Evolutionary conservation across 2,797 vertebrate species (phyloP), one percentile per base, ranked within the genome.

Genomic region (Eospalax fontanierii): DNA sequence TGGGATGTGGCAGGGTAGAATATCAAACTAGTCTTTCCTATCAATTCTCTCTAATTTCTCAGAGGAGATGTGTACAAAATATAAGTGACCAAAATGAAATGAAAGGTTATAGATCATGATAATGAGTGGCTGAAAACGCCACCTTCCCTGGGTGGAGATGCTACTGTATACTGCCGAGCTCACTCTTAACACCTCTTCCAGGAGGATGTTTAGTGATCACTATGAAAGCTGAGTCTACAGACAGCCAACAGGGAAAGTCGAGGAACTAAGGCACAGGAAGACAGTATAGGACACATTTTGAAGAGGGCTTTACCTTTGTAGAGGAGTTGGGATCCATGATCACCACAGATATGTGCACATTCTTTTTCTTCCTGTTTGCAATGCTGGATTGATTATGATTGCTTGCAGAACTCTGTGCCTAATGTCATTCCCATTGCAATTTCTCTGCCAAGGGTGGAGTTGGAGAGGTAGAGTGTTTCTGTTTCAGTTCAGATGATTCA

Each of bases 371-470:
- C 15, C 38, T 84, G 30, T 59, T 79, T 94, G 6, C 93, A 54
- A 63, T 50, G 4, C 10, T 89, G 6, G 16, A 65, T 86, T 83
- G 40, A 26, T 59, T 59, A 71, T 14, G 76, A 38, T n/a, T 81
- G 26, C 11, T 82, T 82, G 4, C 26, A 82, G 30, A 93, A 33
- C 50, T n/a, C 22, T 88, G 14, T 63, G 7, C 26, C 26, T 65
- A 74, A 3, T 50, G 61, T 54, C 63, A 35, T 2, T 66, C 1
- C 15, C 57, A 66, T n/a, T 71, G 54, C 12, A 63, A n/a, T 70
- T 94, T 93, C 35, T 89, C 70, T 94, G 84, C 30, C 61, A 61
- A 85, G 21, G 26, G 66, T 74, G 61, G 33, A 61, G 24, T 68
- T 21, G 57, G 18, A 57, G 30, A 46, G 2, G 19, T 6, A 19